phyloP scores from a whole-genome alignment of 2,888 invertebrate species.

The Mythimna albipuncta region DNA sequence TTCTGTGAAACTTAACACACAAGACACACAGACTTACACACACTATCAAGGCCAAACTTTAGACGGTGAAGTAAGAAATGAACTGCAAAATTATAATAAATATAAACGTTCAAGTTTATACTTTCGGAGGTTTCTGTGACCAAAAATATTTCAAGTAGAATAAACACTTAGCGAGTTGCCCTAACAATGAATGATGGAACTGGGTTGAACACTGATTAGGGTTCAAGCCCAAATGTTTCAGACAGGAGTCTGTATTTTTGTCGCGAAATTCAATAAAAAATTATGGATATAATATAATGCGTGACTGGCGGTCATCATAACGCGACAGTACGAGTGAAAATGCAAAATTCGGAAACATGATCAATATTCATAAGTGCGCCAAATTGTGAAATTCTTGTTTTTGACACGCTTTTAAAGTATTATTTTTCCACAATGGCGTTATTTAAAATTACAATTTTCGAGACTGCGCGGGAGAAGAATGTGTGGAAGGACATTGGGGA shows the following conservation, averaged over 20 bases:
- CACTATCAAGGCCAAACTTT: not conserved
- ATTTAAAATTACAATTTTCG: no score
- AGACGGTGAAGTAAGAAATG: not conserved
- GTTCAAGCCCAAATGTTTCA: slow-evolving; percentile 17
- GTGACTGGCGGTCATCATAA: slow-evolving; percentile 6
- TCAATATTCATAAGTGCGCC: not conserved
- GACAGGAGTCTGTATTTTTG: slow-evolving; percentile 29
- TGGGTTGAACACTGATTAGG: slow-evolving; percentile 33
- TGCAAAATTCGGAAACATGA: not conserved
- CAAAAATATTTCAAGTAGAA: slow-evolving; percentile 51
- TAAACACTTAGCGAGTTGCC: slow-evolving; percentile 43
- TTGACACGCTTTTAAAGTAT: no score
- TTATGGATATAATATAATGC: slow-evolving; percentile 24
- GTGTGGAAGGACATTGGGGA: no score
- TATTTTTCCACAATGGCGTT: no score
- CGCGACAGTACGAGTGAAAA: not conserved
- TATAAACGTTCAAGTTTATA: slow-evolving; percentile 14
- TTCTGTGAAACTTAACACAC: not conserved
- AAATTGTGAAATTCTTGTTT: not conserved
- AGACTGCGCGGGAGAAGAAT: no score
- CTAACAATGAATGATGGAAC: slow-evolving; percentile 53
- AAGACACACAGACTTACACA: not conserved
- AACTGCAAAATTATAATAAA: slow-evolving; percentile 24
- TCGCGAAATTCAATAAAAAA: slow-evolving; percentile 3
- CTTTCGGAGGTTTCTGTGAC: slow-evolving; percentile 24